Evolutionary conservation across 2,888 invertebrate species (phyloP).

Genomic region (Eudemis profundana): DNA sequence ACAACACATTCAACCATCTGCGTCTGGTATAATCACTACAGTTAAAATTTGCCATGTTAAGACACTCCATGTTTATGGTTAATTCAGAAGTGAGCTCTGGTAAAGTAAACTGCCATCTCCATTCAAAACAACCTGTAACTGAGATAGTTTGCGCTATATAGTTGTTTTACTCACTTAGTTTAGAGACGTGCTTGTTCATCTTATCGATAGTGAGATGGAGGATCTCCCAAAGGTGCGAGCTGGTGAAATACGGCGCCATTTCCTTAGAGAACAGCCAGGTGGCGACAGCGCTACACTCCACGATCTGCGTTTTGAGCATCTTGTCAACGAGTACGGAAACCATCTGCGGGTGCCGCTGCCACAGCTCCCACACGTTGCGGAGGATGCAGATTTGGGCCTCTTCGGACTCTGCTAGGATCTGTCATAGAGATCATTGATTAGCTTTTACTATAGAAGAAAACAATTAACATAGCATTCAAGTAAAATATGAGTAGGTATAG

Average conservation of each 20-base stretch:
- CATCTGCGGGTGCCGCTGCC: slow-evolving; percentile 98
- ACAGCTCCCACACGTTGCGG: slow-evolving; percentile 96
- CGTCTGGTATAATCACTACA: too few relatives aligned
- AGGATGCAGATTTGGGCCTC: slow-evolving; percentile 98
- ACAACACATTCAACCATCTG: too few relatives aligned
- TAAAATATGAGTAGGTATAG: too few relatives aligned
- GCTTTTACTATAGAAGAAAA: not conserved
- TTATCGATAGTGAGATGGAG: slow-evolving; percentile 97
- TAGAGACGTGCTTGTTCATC: slow-evolving; percentile 97
- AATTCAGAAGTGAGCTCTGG: too few relatives aligned
- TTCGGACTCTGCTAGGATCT: slow-evolving; percentile 96
- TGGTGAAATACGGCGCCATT: slow-evolving; percentile 96
- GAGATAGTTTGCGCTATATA: slow-evolving; percentile 88
- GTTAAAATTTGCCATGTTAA: too few relatives aligned
- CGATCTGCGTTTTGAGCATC: slow-evolving; percentile 98
- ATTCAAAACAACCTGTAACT: too few relatives aligned
- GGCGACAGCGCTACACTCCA: slow-evolving; percentile 98
- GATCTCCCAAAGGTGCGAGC: slow-evolving; percentile 98
- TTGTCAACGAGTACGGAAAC: slow-evolving; percentile 98
- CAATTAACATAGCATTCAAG: too few relatives aligned
- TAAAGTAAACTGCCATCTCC: too few relatives aligned
- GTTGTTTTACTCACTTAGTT: slow-evolving; percentile 88
- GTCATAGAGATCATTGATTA: slow-evolving; percentile 45
- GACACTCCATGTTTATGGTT: too few relatives aligned
- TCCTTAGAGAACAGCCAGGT: slow-evolving; percentile 99